Evolutionary conservation across 2,888 invertebrate genomes (phyloP).

Genomic region (Thecocarcelia acutangulata): DNA sequence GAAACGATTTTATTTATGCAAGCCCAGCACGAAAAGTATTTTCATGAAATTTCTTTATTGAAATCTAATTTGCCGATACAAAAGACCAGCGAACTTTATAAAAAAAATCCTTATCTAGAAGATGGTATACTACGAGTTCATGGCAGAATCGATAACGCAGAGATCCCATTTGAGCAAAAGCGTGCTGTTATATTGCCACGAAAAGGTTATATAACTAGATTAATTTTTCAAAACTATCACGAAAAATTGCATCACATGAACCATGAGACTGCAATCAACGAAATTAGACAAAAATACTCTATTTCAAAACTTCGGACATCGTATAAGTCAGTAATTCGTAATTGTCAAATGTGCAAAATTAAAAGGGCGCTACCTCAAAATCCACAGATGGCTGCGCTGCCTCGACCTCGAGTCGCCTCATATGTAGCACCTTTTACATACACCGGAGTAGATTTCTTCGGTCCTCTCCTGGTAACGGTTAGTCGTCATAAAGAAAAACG

Average conservation of each 20-base stretch:
- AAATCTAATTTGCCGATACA: too few relatives aligned
- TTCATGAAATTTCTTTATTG: background rate
- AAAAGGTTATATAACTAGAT: slow-evolving; percentile 1
- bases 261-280: slow-evolving; percentile 24
- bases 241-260: too few relatives aligned
- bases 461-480: slow-evolving; percentile 38
- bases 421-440: slow-evolving; percentile 17
- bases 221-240: background rate
- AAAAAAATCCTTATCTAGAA: too few relatives aligned
- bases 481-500: slow-evolving; percentile 41
- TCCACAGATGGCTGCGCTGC: slow-evolving; percentile 18
- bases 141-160: too few relatives aligned
- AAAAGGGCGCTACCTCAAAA: background rate
- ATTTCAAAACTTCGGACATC: slow-evolving; percentile 35
- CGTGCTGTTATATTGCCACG: background rate
- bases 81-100: too few relatives aligned
- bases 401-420: slow-evolving; percentile 17
- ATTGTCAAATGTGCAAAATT: slow-evolving; percentile 33
- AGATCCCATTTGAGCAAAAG: background rate
- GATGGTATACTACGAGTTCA: too few relatives aligned
- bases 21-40: background rate
- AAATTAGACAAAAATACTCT: slow-evolving; percentile 27
- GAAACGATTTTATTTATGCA: background rate
- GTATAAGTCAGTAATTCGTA: slow-evolving; percentile 17
- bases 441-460: slow-evolving; percentile 54